phyloP scores from a whole-genome alignment of 1,140 invertebrate genomes.

The Calycopis cecrops region DNA sequence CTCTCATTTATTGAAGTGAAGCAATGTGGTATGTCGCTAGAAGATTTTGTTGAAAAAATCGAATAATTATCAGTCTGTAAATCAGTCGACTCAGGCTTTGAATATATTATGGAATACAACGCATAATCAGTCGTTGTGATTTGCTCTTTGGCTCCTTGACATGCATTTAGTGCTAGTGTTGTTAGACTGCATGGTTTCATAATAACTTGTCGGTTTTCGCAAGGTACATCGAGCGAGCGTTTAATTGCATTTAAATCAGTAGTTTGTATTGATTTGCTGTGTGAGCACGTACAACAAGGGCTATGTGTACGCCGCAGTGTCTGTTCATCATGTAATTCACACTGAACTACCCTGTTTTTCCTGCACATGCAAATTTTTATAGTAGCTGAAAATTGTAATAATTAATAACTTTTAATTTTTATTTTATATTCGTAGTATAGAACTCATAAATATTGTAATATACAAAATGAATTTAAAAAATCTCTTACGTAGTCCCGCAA shows the following conservation, averaged over 20 bases:
- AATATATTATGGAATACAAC: too few species aligned
- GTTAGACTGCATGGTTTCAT: too few species aligned
- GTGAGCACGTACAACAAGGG: conserved; percentile 51
- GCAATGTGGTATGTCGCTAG: too few species aligned
- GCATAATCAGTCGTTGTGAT: too few species aligned
- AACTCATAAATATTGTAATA: conserved; percentile 1
- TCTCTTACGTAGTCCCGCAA: conserved; percentile 51
- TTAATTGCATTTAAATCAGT: conserved; percentile 35
- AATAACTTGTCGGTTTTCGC: conserved; percentile 21
- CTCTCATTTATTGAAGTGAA: too few species aligned
- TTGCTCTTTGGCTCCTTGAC: too few species aligned
- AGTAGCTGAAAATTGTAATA: conserved; percentile 33
- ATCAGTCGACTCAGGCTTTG: too few species aligned
- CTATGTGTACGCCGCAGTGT: conserved; percentile 46
- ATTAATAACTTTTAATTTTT: neutral
- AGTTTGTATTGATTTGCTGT: conserved; percentile 45
- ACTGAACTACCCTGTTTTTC: conserved; percentile 63
- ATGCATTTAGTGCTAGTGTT: too few species aligned
- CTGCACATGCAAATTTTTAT: conserved; percentile 65
- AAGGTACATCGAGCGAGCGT: conserved; percentile 25
- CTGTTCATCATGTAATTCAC: conserved; percentile 60
- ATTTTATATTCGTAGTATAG: too few species aligned
- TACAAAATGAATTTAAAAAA: conserved; percentile 10
- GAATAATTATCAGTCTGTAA: too few species aligned
- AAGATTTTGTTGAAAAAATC: too few species aligned